These are phyloP conservation scores for Trileptium ribeirensis DNA, from an alignment of 2,888 invertebrate species.

Conservation along the genomic window DNA sequence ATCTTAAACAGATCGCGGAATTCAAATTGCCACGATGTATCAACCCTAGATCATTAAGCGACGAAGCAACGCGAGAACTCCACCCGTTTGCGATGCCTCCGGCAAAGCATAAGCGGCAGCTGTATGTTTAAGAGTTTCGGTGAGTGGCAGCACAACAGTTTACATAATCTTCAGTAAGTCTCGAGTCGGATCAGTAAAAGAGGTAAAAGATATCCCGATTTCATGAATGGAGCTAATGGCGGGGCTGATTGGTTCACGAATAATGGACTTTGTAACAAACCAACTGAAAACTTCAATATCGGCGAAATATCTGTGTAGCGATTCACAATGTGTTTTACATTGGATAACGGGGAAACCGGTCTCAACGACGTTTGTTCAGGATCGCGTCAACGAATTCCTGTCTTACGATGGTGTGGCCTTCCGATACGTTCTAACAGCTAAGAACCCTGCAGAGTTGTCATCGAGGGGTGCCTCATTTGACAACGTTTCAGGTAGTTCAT, in stretches of 20 bases:
- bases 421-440: background rate
- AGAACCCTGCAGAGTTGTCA: background rate
- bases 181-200: background rate
- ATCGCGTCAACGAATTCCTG: background rate
- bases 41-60: too few relatives aligned
- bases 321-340: background rate
- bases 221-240: background rate
- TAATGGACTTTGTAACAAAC: background rate
- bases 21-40: too few relatives aligned
- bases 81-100: too few relatives aligned
- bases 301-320: background rate
- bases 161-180: background rate
- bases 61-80: too few relatives aligned
- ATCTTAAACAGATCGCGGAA: too few relatives aligned
- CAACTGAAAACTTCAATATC: background rate
- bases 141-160: too few relatives aligned
- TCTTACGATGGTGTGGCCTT: background rate
- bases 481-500: background rate
- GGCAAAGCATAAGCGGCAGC: too few relatives aligned
- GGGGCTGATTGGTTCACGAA: background rate
- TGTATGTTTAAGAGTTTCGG: too few relatives aligned
- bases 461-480: background rate
- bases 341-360: background rate
- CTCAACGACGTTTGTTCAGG: background rate
- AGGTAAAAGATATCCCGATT: background rate